These are phyloP conservation scores for Platichthys stellatus DNA, from an alignment of 2,113 vertebrate genomes.

Conservation along the genomic window DNA sequence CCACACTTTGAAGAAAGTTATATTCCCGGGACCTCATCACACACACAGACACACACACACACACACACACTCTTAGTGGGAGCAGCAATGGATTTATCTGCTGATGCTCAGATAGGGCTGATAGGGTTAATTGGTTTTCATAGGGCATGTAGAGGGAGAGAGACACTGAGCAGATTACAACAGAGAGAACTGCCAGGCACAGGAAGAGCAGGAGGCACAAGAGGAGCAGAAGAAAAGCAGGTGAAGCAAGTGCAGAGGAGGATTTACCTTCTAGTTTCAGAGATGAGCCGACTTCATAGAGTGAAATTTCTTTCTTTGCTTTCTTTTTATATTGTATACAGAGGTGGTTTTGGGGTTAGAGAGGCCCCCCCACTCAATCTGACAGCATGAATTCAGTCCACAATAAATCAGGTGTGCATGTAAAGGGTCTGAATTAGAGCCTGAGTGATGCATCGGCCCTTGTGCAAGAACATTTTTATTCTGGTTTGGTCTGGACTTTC, in stretches of 20 bases:
- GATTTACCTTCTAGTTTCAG: conserved; percentile 15
- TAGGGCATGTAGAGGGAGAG: conserved; percentile 63
- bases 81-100: conserved; percentile 64
- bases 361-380: not conserved
- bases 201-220: not conserved
- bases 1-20: conserved; percentile 31
- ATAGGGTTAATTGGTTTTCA: conserved; percentile 80
- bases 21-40: conserved; percentile 36
- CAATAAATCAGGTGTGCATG: conserved; percentile 11
- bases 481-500: not conserved
- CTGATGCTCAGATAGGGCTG: conserved; percentile 69
- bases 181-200: conserved; percentile 46
- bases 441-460: not conserved
- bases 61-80: conserved; percentile 24
- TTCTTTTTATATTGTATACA: not conserved
- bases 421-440: conserved; percentile 5
- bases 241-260: conserved; percentile 17
- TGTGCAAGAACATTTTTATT: not conserved
- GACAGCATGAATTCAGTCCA: not conserved
- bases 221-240: conserved; percentile 13
- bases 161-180: conserved; percentile 65
- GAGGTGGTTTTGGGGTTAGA: no score
- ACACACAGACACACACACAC: conserved; percentile 2
- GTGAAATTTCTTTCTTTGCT: not conserved
- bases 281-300: conserved; percentile 15